A percentile compares a stretch with the other conserved stretches of the same genome.
These are phyloP conservation scores for Lucifuga dentata DNA, from an alignment of 2,113 vertebrate species.

Conservation along the genomic window DNA sequence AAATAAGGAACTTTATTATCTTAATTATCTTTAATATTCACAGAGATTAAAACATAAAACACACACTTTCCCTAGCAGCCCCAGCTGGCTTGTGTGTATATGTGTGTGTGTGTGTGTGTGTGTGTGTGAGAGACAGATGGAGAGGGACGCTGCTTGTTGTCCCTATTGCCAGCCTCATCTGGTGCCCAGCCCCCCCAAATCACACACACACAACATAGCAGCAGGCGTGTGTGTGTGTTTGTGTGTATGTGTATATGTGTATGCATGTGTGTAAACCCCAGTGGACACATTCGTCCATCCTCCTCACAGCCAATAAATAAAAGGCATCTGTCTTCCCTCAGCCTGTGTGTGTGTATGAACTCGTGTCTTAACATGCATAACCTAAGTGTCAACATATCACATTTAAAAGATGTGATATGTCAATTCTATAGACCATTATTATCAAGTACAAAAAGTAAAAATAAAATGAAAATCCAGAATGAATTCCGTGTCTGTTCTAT, in stretches of 20 bases:
- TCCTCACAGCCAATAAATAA: slow-evolving; percentile 35
- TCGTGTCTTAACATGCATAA: neutral
- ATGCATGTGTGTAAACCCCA: slow-evolving; percentile 19
- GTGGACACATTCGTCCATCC: slow-evolving; percentile 37
- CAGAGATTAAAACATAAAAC: slow-evolving; percentile 5
- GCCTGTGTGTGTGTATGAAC: slow-evolving; percentile 10
- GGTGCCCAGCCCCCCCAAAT: slow-evolving; percentile 21
- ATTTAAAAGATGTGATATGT: too few relatives aligned
- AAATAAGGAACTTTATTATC: slow-evolving; percentile 25
- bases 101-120: slow-evolving; percentile 37
- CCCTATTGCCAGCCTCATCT: slow-evolving; percentile 67
- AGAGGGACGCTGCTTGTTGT: slow-evolving; percentile 65
- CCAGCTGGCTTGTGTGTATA: slow-evolving; percentile 63
- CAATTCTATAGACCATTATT: too few relatives aligned
- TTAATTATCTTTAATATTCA: slow-evolving; percentile 33
- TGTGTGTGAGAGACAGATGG: slow-evolving; percentile 54
- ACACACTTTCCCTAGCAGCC: slow-evolving; percentile 51
- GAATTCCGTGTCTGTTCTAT: too few relatives aligned
- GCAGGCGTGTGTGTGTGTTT: slow-evolving; percentile 1
- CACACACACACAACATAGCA: slow-evolving; percentile 26
- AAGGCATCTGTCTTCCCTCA: slow-evolving; percentile 28
- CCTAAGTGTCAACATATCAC: neutral
- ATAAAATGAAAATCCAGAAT: too few relatives aligned
- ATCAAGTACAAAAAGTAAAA: too few relatives aligned
- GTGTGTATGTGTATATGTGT: slow-evolving; percentile 1